Percentiles rank a stretch among this genome's conserved stretches.
phyloP scores from a whole-genome alignment of 2,888 invertebrate genomes.

The Erpobdella octoculata region DNA sequence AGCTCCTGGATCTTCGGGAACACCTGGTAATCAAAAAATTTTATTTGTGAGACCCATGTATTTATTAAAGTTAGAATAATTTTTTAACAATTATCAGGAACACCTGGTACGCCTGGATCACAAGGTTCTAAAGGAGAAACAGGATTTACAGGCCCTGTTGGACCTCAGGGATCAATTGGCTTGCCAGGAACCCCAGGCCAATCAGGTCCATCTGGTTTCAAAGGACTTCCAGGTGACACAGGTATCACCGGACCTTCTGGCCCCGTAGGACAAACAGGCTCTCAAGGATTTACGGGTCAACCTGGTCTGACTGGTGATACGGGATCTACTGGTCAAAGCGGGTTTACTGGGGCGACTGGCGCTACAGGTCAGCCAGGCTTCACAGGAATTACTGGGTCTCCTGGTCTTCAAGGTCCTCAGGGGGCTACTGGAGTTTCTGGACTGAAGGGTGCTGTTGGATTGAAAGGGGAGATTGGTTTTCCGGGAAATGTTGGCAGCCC shows the following conservation, averaged over 20 bases:
- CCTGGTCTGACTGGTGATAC: conserved; percentile 26
- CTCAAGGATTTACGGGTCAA: conserved; percentile 33
- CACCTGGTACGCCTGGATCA: conserved; percentile 16
- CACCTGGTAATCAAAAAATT: too few species aligned
- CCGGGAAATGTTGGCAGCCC: conserved; percentile 15
- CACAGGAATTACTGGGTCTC: conserved; percentile 30
- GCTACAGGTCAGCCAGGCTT: conserved; percentile 25
- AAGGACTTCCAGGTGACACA: conserved; percentile 14
- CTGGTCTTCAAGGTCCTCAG: conserved; percentile 17
- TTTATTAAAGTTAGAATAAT: not conserved
- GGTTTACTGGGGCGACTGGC: conserved; percentile 27
- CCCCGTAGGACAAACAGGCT: conserved; percentile 28
- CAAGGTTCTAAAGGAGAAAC: conserved; percentile 19
- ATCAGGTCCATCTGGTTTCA: conserved; percentile 32
- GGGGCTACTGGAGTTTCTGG: conserved; percentile 21
- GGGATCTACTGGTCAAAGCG: conserved; percentile 32
- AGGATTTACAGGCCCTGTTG: conserved; percentile 21
- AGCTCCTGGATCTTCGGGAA: conserved; percentile 29
- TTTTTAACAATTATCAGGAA: conserved; percentile 8
- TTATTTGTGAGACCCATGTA: too few species aligned
- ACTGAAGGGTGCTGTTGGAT: not conserved
- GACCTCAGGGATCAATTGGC: conserved; percentile 23
- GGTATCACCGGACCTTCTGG: conserved; percentile 33
- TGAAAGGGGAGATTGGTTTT: conserved; percentile 7
- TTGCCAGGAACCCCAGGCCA: conserved; percentile 35